Evolutionary conservation across 2,888 invertebrate species (phyloP).

Genomic region (Andrena flavipes): DNA sequence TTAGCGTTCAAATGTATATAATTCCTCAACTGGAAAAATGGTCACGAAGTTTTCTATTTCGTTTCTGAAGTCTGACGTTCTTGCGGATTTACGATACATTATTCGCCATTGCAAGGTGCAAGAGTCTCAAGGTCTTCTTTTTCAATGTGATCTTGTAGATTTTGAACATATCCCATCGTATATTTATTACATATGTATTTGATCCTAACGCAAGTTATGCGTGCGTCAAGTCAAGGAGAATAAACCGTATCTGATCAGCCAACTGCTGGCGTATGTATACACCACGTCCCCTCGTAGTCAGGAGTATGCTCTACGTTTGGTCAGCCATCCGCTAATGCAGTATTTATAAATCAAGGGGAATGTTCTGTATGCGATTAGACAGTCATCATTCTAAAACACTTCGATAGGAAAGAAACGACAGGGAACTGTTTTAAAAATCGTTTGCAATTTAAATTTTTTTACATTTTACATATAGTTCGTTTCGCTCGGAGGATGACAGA

Average conservation of each 20-base stretch:
- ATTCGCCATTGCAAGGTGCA: neutral
- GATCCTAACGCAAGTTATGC: neutral
- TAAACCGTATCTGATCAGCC: neutral
- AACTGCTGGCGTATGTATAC: neutral
- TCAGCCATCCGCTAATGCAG: neutral
- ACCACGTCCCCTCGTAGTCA: neutral
- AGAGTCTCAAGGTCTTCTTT: neutral
- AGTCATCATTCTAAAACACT: no score
- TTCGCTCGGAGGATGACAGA: no score
- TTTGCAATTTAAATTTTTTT: no score
- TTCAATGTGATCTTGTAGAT: neutral
- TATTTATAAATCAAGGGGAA: no score
- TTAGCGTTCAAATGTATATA: no score
- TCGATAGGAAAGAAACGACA: no score
- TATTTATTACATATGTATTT: neutral
- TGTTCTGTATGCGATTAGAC: no score
- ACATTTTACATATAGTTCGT: no score
- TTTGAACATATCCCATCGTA: neutral
- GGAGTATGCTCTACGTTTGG: neutral
- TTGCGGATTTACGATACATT: neutral
- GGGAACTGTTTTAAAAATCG: no score
- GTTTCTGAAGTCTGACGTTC: neutral
- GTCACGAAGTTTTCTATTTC: no score
- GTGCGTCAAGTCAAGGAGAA: neutral
- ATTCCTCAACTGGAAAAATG: no score